A percentile compares a stretch with the other conserved stretches of the same genome.
phyloP scores from a whole-genome alignment of 2,797 vertebrate species.

The Sebastes minor region DNA sequence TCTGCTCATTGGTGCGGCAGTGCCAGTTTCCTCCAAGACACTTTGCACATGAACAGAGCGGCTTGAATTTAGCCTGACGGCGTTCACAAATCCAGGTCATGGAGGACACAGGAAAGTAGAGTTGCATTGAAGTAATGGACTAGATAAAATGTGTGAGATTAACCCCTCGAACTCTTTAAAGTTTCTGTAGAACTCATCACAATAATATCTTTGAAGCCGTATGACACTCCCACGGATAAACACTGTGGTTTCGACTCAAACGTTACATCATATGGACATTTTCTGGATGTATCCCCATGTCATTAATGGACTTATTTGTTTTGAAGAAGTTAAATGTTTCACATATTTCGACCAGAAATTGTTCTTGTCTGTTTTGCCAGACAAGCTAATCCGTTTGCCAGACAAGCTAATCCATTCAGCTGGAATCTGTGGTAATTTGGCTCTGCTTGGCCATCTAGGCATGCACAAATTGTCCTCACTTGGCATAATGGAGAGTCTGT shows the following conservation, averaged over 20 bases:
- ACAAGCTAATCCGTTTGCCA: not conserved
- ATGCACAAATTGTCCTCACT: not conserved
- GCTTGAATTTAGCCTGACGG: slow-evolving; percentile 48
- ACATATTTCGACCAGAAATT: not conserved
- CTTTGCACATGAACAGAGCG: slow-evolving; percentile 43
- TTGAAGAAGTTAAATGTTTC: not conserved
- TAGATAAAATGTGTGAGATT: slow-evolving; percentile 6
- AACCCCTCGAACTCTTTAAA: not conserved
- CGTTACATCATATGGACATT: not conserved
- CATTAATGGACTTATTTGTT: not conserved
- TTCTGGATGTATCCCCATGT: not conserved
- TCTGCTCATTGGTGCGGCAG: slow-evolving; percentile 56
- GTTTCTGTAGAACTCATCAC: not conserved
- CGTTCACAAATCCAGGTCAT: slow-evolving; percentile 43
- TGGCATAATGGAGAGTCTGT: not conserved
- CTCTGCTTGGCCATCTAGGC: not conserved
- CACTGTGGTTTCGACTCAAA: not conserved
- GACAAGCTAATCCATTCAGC: not conserved
- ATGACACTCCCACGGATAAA: not conserved
- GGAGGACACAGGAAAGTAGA: slow-evolving; percentile 24
- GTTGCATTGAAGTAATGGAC: slow-evolving; percentile 5
- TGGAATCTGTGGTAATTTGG: not conserved
- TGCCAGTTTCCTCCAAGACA: slow-evolving; percentile 58
- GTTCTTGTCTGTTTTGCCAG: not conserved
- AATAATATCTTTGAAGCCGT: not conserved